Percentiles rank a stretch among this genome's conserved stretches.
phyloP scores from a whole-genome alignment of 30 jellyfish, hydroid and myxozoan species.

The Phacellophora camtschatica region DNA sequence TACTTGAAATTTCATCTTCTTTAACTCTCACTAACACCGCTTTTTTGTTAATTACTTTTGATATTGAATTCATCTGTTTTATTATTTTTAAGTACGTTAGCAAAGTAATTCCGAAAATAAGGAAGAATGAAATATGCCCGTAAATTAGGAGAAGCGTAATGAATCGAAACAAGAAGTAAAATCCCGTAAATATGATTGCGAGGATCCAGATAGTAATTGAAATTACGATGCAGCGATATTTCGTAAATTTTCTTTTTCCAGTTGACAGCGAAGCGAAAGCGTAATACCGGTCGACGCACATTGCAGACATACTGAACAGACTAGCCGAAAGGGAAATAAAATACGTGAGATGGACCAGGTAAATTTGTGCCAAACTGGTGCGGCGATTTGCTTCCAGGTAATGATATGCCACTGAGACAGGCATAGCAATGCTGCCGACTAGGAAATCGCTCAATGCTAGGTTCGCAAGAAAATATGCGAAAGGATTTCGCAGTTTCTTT shows the following conservation, averaged over 20 bases:
- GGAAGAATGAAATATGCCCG: conserved; percentile 28
- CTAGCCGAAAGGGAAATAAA: conserved; percentile 79
- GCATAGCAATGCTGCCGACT: conserved; percentile 77
- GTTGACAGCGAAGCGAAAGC: conserved; percentile 62
- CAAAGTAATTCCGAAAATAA: conserved; percentile 23
- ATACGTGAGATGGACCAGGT: conserved; percentile 47
- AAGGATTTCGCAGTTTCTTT: conserved; percentile 76
- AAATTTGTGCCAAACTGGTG: conserved; percentile 5
- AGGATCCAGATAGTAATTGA: conserved; percentile 52
- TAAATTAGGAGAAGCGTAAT: conserved; percentile 24
- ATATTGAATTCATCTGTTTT: conserved; percentile 8
- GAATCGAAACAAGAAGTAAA: conserved; percentile 51
- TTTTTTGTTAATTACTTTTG: neutral
- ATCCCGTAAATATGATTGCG: conserved; percentile 42
- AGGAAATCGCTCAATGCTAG: conserved; percentile 75
- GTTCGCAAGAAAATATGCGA: conserved; percentile 68
- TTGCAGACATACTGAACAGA: conserved; percentile 68
- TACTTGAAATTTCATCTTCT: too few species aligned
- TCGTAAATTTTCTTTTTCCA: conserved; percentile 31
- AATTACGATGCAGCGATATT: conserved; percentile 29
- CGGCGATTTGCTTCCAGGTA: conserved; percentile 60
- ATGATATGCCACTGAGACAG: conserved; percentile 73
- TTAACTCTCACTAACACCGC: too few species aligned
- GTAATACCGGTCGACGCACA: conserved; percentile 83
- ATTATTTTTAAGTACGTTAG: conserved; percentile 35